Evolutionary conservation across 1,140 invertebrate genomes (phyloP).

Genomic region (Magallana angulata): DNA sequence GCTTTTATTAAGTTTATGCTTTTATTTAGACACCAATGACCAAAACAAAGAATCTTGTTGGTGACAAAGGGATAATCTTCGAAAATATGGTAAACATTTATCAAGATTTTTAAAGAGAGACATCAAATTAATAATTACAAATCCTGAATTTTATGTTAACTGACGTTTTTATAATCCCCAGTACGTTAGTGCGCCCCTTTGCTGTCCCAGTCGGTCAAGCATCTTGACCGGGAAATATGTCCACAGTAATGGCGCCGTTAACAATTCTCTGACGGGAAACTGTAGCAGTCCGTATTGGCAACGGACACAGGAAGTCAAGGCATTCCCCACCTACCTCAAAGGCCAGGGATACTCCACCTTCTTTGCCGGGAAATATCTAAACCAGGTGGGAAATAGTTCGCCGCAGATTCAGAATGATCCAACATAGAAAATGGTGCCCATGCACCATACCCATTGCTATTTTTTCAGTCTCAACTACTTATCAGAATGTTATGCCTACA

Average conservation of each 20-base stretch:
- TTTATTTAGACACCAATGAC: conserved; percentile 85
- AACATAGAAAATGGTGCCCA: no score
- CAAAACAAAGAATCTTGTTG: conserved; percentile 84
- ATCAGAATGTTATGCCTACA: no score
- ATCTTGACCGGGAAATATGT: conserved; percentile 91
- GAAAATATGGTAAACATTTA: conserved; percentile 85
- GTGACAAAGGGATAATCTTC: conserved; percentile 85
- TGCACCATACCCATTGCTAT: no score
- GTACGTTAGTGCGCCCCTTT: conserved; percentile 76
- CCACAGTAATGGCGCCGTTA: conserved; percentile 89
- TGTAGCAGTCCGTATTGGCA: conserved; percentile 88
- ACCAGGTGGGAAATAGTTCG: conserved; percentile 65
- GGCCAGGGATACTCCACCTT: conserved; percentile 79
- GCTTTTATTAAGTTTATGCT: conserved; percentile 69
- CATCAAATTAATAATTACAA: no score
- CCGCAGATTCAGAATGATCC: no score
- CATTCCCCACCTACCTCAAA: conserved; percentile 86
- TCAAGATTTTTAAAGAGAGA: background rate
- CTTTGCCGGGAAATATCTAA: conserved; percentile 77
- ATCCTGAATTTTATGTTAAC: background rate
- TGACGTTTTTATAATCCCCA: conserved; percentile 44
- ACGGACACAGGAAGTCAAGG: conserved; percentile 82
- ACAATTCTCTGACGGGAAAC: conserved; percentile 89
- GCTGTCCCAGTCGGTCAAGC: conserved; percentile 90
- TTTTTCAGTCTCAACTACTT: no score